A percentile compares a stretch with the other conserved stretches of the same genome.
These are phyloP conservation scores for Strigops habroptila DNA, from an alignment of 2,113 vertebrate genomes.

Conservation along the genomic window DNA sequence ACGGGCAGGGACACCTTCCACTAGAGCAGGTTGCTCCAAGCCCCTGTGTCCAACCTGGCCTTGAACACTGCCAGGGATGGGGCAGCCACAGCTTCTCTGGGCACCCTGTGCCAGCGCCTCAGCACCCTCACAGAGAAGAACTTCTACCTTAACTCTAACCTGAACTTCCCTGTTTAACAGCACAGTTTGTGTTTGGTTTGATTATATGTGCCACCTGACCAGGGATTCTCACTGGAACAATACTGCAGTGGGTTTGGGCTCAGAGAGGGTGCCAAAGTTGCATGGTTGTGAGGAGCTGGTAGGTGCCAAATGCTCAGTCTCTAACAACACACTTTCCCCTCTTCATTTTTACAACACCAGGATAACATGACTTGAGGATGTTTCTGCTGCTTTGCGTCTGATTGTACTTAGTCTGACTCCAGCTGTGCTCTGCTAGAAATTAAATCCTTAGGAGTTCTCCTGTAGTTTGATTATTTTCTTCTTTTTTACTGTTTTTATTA, in stretches of 20 bases:
- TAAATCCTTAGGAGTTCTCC: not conserved
- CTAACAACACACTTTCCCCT: not conserved
- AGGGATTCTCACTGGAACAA: not conserved
- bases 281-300: not conserved
- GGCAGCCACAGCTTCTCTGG: no score
- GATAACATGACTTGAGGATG: accelerated
- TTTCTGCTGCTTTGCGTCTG: not conserved
- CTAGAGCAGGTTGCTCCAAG: not conserved
- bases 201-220: not conserved
- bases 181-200: not conserved
- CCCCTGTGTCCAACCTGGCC: no score
- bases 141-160: not conserved
- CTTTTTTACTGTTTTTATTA: not conserved
- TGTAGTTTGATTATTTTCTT: not conserved
- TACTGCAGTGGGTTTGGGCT: not conserved
- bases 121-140: no score
- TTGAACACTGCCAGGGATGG: no score
- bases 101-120: no score
- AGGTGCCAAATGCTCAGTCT: not conserved
- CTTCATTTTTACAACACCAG: not conserved
- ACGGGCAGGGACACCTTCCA: not conserved
- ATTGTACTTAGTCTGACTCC: not conserved
- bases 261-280: not conserved
- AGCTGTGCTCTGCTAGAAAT: not conserved
- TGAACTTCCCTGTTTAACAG: not conserved